Percentiles rank a stretch among this genome's conserved stretches.
Conservation (phyloP, 2,888 invertebrate genomes). For the Ferdinandea cuprea region DNA sequence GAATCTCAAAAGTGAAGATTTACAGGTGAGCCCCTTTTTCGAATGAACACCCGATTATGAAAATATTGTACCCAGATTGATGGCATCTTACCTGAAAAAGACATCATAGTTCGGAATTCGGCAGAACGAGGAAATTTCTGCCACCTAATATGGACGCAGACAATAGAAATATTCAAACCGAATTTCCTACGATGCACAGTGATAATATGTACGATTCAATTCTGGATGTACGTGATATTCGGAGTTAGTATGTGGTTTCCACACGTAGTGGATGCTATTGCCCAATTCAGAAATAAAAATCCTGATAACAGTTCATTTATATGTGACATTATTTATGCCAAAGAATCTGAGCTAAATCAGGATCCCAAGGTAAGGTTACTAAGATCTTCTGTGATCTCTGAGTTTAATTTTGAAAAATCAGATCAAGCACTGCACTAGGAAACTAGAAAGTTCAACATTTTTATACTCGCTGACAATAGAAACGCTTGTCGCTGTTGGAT, state of each 20-base stretch:
- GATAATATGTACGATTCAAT: slow-evolving; percentile 79
- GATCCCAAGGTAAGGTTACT: slow-evolving; percentile 60
- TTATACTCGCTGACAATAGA: slow-evolving; percentile 77
- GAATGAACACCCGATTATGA: not conserved
- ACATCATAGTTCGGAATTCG: not conserved
- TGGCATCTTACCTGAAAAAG: slow-evolving; percentile 75
- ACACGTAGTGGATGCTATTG: slow-evolving; percentile 79
- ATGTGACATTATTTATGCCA: slow-evolving; percentile 77
- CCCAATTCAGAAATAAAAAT: slow-evolving; percentile 76
- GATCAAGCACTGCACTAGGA: slow-evolving; percentile 75
- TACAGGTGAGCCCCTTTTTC: slow-evolving; percentile 60
- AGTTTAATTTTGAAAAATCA: no score
- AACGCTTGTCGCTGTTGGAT: slow-evolving; percentile 76
- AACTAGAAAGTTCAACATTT: slow-evolving; percentile 77
- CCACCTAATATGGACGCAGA: slow-evolving; percentile 79
- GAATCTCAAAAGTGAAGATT: slow-evolving; percentile 75
- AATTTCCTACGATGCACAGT: slow-evolving; percentile 77
- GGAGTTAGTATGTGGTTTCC: slow-evolving; percentile 81
- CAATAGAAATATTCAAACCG: slow-evolving; percentile 78
- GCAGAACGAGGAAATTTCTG: not conserved
- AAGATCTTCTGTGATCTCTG: no score
- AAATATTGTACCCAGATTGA: slow-evolving; percentile 57
- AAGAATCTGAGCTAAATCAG: slow-evolving; percentile 62
- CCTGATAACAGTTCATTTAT: slow-evolving; percentile 75
- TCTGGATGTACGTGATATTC: slow-evolving; percentile 78